Base-by-base conservation (phyloP, 2,113 vertebrate species). In the Eurystomus gularis region DNA sequence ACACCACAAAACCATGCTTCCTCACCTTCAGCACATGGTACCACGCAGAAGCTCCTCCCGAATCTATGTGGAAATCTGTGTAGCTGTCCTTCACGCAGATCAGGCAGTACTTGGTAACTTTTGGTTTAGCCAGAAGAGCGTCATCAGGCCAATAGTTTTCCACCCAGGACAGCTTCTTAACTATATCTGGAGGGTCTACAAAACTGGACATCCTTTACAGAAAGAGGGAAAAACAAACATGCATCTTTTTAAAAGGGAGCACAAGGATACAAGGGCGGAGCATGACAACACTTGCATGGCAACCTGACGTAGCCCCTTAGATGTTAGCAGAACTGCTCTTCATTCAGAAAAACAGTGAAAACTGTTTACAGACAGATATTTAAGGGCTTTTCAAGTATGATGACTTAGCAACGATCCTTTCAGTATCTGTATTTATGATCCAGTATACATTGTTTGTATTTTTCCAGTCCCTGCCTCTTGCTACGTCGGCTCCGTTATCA, bases 11-110 rank as follows among this genome's bases (percentile, higher is more conserved):
- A n/a, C 9, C 2, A 33, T 11, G 49, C 23, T 5, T 10, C 58
- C 98, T 96, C 83, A 99, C 99, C 98, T 99, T 99, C 48, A 99
- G 98, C 66, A 99, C 98, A 4, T 99, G 99, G 97, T 99, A 99
- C 99, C 99, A 99, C 26, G 99, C 99, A 1, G 99, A 99, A 64
- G 99, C 99, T 1, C 99, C 99, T 2, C 99, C 99, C 0, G 99
- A 99, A 96, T 99, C 99, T 25, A 99, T 99, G 98, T 99, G 99
- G 96, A 99, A 99, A 97, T 99, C 99, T 0, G 99, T 99, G 96
- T 99, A 99, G 97, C 99, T 99, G 98, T 99, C 99, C 97, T 99
- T 99, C 68, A 99, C 99, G 3, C 99, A 99, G 97, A 99, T 99
- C 77, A 99, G 98, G 98, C 99, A 99, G 97, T 99, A 99, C 97